These are phyloP conservation scores for Pachydiplax longipennis DNA, from an alignment of 2,888 invertebrate genomes.

Conservation along the genomic window DNA sequence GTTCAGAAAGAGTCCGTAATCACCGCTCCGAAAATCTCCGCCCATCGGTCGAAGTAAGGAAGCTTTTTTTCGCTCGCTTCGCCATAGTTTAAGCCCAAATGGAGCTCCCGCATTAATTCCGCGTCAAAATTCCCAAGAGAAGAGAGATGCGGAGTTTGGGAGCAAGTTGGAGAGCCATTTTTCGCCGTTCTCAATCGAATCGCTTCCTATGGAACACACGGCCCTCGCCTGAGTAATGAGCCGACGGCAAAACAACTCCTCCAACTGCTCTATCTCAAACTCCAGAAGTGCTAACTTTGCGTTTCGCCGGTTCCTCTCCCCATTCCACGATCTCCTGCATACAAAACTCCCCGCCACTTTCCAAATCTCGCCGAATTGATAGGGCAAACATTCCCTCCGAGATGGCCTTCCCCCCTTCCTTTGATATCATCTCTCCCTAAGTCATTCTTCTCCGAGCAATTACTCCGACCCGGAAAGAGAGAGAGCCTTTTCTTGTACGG, in stretches of 20 bases:
- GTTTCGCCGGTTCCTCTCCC: neutral
- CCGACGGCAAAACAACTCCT: slow-evolving; percentile 29
- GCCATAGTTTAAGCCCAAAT: neutral
- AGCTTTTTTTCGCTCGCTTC: neutral
- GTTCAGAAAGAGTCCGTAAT: neutral
- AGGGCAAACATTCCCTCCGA: slow-evolving; percentile 29
- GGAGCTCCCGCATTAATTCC: slow-evolving; percentile 25
- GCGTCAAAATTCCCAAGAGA: slow-evolving; percentile 28
- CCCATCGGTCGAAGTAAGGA: neutral
- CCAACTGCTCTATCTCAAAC: slow-evolving; percentile 14
- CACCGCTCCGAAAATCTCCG: neutral
- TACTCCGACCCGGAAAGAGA: neutral
- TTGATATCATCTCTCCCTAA: slow-evolving; percentile 36
- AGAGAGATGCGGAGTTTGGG: neutral
- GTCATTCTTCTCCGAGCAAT: slow-evolving; percentile 39
- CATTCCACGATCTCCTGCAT: neutral
- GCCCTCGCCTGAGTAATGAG: slow-evolving; percentile 24
- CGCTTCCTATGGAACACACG: slow-evolving; percentile 26
- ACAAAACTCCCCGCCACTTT: slow-evolving; percentile 20
- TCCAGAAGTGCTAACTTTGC: slow-evolving; percentile 43
- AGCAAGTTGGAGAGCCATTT: slow-evolving; percentile 7
- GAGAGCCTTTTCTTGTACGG: slow-evolving; percentile 11
- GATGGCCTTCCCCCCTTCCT: slow-evolving; percentile 8
- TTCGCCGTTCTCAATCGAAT: slow-evolving; percentile 17
- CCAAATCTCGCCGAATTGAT: slow-evolving; percentile 42